phyloP scores from a whole-genome alignment of 23 tunicate genomes.

The Corella eumyota region DNA sequence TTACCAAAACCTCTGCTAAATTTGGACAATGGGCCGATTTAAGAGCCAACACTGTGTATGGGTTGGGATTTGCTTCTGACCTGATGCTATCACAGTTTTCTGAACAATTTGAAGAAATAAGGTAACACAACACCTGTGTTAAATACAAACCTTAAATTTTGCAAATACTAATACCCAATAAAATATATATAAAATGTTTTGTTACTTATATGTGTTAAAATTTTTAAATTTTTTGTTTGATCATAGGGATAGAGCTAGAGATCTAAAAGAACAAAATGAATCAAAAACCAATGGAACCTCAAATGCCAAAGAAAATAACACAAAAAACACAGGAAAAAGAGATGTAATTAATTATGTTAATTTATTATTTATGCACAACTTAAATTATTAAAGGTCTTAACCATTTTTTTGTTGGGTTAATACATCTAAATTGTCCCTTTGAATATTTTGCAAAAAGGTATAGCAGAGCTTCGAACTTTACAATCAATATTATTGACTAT shows the following conservation, averaged over 20 bases:
- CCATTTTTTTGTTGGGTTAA: too few relatives aligned
- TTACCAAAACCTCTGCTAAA: conserved; percentile 85
- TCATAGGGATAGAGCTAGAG: conserved; percentile 8
- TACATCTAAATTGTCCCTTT: too few relatives aligned
- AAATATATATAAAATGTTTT: background rate
- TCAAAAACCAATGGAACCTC: background rate
- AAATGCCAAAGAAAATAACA: too few relatives aligned
- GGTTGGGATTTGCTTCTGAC: conserved; percentile 76
- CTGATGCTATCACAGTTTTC: conserved; percentile 41
- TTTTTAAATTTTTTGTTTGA: too few relatives aligned
- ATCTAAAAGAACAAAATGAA: conserved; percentile 1
- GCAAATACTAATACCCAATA: background rate
- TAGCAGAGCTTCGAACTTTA: too few relatives aligned
- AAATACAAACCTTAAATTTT: background rate
- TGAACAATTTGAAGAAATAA: conserved; percentile 80
- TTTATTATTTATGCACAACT: too few relatives aligned
- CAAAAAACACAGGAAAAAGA: too few relatives aligned
- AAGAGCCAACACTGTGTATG: conserved; percentile 79
- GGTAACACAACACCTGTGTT: conserved; percentile 21
- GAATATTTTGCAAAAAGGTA: too few relatives aligned
- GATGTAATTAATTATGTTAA: too few relatives aligned
- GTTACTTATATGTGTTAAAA: too few relatives aligned
- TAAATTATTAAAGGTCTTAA: too few relatives aligned
- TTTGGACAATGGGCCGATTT: conserved; percentile 95
- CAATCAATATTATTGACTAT: too few relatives aligned